Conservation (phyloP, 2,113 vertebrate genomes). For the Gavia stellata region DNA sequence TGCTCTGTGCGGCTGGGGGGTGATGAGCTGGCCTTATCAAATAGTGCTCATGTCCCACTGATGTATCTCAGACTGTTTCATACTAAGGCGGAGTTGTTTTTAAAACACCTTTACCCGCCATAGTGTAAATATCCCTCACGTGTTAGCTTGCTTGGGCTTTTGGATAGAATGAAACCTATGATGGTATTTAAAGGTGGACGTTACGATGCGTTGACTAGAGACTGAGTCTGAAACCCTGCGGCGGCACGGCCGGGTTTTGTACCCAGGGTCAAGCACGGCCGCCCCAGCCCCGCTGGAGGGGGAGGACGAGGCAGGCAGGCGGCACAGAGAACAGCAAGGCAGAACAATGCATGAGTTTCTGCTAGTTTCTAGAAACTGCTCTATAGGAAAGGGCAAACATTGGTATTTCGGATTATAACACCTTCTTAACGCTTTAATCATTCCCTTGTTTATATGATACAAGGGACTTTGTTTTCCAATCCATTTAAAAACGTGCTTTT, state of each 20-base stretch:
- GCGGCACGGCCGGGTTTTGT: background rate
- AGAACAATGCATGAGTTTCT: background rate
- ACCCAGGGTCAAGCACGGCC: background rate
- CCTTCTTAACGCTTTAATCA: background rate
- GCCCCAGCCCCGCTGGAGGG: background rate
- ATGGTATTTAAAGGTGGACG: background rate
- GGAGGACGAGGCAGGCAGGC: background rate
- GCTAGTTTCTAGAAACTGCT: background rate
- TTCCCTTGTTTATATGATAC: background rate
- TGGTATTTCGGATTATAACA: background rate
- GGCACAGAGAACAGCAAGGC: background rate
- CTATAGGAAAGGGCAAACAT: background rate
- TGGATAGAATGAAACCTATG: background rate
- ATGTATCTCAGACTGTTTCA: background rate
- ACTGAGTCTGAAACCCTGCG: background rate
- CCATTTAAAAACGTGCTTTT: constrained; percentile 16
- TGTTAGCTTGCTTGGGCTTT: background rate
- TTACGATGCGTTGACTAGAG: rapidly evolving
- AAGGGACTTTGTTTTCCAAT: background rate
- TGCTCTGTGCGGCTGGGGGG: background rate
- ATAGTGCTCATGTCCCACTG: rapidly evolving
- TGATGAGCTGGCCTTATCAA: background rate
- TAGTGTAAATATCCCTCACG: rapidly evolving
- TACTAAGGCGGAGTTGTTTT: background rate
- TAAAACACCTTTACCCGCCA: background rate